Conservation (phyloP, 2,113 vertebrate species). For the Orthonyx spaldingii region DNA sequence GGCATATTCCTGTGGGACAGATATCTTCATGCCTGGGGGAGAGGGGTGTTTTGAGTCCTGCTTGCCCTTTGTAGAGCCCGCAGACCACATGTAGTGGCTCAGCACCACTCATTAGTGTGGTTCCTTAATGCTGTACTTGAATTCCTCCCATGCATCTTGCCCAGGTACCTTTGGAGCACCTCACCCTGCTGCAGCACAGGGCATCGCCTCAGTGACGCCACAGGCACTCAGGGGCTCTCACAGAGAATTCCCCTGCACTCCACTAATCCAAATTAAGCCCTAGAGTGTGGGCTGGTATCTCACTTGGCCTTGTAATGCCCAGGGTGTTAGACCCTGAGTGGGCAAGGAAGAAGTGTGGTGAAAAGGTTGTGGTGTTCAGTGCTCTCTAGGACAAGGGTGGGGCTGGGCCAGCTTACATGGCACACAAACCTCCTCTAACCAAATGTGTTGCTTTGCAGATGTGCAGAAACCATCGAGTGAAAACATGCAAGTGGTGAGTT, state of each 20-base stretch:
- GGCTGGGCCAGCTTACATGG: fast-evolving
- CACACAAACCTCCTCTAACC: background rate
- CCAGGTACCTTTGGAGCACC: background rate
- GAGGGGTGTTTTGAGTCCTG: background rate
- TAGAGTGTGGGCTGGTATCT: background rate
- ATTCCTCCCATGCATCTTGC: background rate
- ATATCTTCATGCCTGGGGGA: background rate
- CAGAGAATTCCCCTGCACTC: background rate
- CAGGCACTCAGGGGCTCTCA: background rate
- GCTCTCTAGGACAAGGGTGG: background rate
- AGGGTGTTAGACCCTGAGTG: background rate
- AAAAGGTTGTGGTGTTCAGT: background rate
- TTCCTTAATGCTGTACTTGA: background rate
- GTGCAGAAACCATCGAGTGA: background rate
- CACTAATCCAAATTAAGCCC: background rate
- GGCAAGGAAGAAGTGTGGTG: background rate
- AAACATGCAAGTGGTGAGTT: conserved; percentile 4
- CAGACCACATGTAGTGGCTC: background rate
- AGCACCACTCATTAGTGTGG: fast-evolving
- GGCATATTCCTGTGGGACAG: background rate
- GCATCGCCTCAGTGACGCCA: fast-evolving
- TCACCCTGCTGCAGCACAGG: background rate
- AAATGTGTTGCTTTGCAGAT: conserved; percentile 26
- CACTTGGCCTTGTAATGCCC: background rate
- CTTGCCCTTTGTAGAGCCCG: background rate